Percentiles rank a stretch among this genome's conserved stretches.
These are phyloP conservation scores for human (Homo sapiens) DNA, from an alignment of 2,113 vertebrate species.

Conservation along the genomic window GRCh38 chr17:57631001-57631500, in stretches of 20 bases:
- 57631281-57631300: rapidly evolving
- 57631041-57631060: background rate
- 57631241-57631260: background rate
- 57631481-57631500: background rate
- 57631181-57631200: rapidly evolving
- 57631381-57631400: background rate
- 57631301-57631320: background rate
- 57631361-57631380: background rate
- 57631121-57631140: background rate
- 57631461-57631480: too few species aligned
- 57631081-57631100: background rate
- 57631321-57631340: background rate
- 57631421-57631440: background rate
- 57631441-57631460: background rate
- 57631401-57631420: background rate
- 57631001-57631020: background rate
- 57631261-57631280: background rate
- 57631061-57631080: background rate
- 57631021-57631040: background rate
- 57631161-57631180: background rate
- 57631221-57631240: background rate
- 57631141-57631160: rapidly evolving
- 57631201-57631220: background rate
- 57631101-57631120: background rate
- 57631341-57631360: too few species aligned